These are phyloP conservation scores for Orthonyx spaldingii DNA, from an alignment of 2,113 vertebrate species.

Conservation along the genomic window DNA sequence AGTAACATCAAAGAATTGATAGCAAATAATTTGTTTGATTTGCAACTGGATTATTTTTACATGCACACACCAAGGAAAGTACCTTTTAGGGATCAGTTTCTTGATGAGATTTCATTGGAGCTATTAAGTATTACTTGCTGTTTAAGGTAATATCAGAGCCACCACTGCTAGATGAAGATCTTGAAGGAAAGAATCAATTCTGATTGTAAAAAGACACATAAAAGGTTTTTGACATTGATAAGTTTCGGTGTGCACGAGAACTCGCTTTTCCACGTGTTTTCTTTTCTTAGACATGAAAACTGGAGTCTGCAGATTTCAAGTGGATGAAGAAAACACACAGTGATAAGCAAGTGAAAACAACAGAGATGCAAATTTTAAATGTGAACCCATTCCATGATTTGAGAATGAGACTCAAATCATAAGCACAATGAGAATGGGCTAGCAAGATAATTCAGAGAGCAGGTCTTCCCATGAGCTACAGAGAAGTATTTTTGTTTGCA, in stretches of 20 bases:
- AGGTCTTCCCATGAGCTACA: background rate
- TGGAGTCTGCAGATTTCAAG: background rate
- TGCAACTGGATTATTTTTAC: conserved; percentile 1
- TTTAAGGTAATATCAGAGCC: background rate
- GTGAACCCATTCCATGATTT: background rate
- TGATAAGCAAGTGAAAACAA: background rate
- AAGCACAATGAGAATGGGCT: background rate
- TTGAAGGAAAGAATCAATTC: background rate
- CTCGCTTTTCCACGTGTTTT: background rate
- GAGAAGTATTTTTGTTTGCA: background rate
- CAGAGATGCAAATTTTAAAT: background rate
- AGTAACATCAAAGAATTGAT: background rate
- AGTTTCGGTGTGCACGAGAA: background rate
- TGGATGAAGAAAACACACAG: background rate
- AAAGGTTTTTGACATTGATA: background rate
- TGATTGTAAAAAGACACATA: background rate
- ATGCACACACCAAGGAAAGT: background rate
- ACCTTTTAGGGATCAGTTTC: background rate
- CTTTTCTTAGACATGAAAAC: background rate
- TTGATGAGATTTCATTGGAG: background rate
- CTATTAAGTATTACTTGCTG: background rate
- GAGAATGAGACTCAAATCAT: background rate
- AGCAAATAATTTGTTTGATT: background rate
- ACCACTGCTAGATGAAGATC: background rate
- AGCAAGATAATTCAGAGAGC: background rate